Evolutionary conservation across 2,888 invertebrate genomes (phyloP), one percentile per base, ranked within the genome.

Genomic region (Sinodicranocentrus sp.): DNA sequence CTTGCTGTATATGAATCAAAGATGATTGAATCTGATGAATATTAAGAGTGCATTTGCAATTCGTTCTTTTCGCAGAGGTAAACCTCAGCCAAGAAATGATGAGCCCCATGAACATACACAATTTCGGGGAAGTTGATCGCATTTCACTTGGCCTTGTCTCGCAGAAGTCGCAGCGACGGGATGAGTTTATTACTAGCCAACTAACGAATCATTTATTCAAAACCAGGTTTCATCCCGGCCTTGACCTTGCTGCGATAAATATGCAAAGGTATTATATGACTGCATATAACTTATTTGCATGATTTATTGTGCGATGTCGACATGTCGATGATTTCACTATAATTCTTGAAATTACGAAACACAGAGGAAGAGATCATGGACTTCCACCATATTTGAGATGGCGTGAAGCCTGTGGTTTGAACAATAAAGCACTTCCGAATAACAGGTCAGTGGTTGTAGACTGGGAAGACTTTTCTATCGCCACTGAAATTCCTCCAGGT

Each of bases 201-300:
- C 91, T 96, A 17, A 96, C 96, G 5, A 95, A 96, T 90, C 96
- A 95, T 89, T 91, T 96, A 0, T 96, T 96, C 89, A 95, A 96
- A 92, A 94, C 94, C 0, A 91, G 92, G 17, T 90, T 91, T 90
- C 87, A 89, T 77, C 87, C 87, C 43, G 91, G 97, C 0, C 94
- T 97, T 92, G 97, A 97, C 90, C 91, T 97, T 80, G 96, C 96
- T 0, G 95, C 97, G 0, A 94, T 97, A 73, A 97, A 97, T 89
- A 95, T 97, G 44, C 97, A 97, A 90, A 91, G 88, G 87, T 87
- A 52, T 2, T 26, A 10, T 33, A 33, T 33, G 33, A 33, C 3
- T 33, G 33, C 3, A 33, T 33, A 33, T 10, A 33, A 33, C 3
- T 33, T 33, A 33, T 33, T 33, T 6, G 3, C 33, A 33, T 33